phyloP scores from a whole-genome alignment of 1,140 invertebrate genomes.

The Brachionus sp. region DNA sequence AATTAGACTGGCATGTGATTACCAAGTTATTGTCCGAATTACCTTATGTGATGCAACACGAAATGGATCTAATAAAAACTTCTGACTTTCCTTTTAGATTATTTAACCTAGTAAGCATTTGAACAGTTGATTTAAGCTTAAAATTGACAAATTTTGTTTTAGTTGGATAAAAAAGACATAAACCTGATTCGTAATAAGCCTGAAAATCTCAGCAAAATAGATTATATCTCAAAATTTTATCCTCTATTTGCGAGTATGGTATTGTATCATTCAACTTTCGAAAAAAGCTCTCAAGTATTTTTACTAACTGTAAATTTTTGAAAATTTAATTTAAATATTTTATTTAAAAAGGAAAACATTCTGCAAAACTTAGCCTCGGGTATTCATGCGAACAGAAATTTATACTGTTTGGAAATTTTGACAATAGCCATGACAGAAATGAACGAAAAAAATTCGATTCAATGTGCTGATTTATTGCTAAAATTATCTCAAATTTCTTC shows the following conservation, averaged over 20 bases:
- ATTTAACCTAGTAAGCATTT: not conserved
- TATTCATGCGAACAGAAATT: constrained; percentile 6
- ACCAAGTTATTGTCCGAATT: not conserved
- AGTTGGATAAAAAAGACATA: constrained; percentile 13
- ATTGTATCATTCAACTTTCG: not conserved
- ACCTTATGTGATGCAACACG: constrained; percentile 32
- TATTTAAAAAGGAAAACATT: constrained; percentile 24
- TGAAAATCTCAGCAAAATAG: not conserved
- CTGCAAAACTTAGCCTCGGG: constrained; percentile 29
- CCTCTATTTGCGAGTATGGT: constrained; percentile 30
- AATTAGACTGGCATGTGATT: constrained; percentile 34
- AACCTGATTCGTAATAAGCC: not conserved
- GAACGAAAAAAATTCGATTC: constrained; percentile 26
- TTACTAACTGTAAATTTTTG: not conserved
- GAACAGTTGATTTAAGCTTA: not conserved
- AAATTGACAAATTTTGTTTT: not conserved
- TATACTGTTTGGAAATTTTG: constrained; percentile 17
- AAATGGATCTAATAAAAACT: constrained; percentile 28
- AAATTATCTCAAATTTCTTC: constrained; percentile 42
- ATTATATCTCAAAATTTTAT: constrained; percentile 30
- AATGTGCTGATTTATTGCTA: constrained; percentile 31
- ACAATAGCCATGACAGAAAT: constrained; percentile 42
- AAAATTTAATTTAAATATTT: not conserved
- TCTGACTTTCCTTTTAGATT: constrained; percentile 18
- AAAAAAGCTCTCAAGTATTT: constrained; percentile 20